Conservation (phyloP, 92 coral and sea anemone genomes). For the Diadumene lineata region DNA sequence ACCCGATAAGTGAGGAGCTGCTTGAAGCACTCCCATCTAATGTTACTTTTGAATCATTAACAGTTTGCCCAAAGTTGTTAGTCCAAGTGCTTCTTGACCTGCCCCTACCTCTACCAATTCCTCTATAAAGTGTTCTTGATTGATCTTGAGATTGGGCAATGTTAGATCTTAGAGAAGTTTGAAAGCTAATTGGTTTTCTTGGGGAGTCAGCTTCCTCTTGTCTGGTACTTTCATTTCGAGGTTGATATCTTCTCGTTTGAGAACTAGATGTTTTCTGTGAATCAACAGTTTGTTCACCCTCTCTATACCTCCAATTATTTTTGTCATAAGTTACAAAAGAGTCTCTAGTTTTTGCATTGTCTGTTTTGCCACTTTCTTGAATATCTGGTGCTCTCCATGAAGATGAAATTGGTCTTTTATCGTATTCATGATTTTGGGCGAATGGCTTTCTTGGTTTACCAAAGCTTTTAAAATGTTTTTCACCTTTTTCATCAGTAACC, state of each 20-base stretch:
- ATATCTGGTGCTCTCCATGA: neutral
- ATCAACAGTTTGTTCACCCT: neutral
- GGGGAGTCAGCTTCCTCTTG: no score
- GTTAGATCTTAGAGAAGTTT: neutral
- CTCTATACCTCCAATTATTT: constrained; percentile 5
- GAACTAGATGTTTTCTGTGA: neutral
- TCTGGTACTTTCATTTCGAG: neutral
- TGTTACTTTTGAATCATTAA: constrained; percentile 2
- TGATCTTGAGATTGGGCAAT: neutral
- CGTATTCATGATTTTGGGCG: neutral
- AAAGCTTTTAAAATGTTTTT: neutral
- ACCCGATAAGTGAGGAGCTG: neutral
- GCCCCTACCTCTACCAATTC: constrained; percentile 22
- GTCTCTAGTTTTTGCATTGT: neutral
- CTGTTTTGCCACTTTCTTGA: neutral
- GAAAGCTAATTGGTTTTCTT: neutral
- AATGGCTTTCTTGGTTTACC: neutral
- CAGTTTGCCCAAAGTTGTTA: neutral
- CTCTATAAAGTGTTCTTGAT: neutral
- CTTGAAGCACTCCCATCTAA: neutral
- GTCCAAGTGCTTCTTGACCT: constrained; percentile 24
- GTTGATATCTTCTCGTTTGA: neutral
- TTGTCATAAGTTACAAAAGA: neutral
- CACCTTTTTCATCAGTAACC: neutral
- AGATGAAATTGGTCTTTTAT: neutral